Conservation (phyloP, 2,113 vertebrate species). For the Alethe diademata region DNA sequence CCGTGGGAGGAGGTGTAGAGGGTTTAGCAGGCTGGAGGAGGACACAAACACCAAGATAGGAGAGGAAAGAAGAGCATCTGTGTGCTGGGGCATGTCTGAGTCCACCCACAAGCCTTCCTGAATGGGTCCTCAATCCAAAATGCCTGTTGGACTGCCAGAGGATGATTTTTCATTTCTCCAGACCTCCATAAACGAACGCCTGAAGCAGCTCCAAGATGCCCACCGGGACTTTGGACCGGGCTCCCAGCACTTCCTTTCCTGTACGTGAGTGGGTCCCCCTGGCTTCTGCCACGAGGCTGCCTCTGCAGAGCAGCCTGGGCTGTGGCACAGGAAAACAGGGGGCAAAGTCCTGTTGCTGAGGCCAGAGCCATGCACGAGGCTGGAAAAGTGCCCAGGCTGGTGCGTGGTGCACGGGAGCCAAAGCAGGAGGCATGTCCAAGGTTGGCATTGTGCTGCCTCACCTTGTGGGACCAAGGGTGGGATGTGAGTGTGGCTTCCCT, state of each 20-base stretch:
- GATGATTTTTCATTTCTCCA: constrained; percentile 45
- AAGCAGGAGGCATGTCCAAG: neutral
- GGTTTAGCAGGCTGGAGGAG: neutral
- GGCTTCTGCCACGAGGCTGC: neutral
- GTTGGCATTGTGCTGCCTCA: neutral
- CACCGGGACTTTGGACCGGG: constrained; percentile 97
- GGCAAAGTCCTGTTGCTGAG: neutral
- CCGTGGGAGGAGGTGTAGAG: neutral
- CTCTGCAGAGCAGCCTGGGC: neutral
- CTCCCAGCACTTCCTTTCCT: constrained; percentile 97
- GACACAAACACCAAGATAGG: neutral
- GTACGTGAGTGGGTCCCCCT: constrained; percentile 73
- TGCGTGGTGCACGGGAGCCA: neutral
- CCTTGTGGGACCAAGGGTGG: neutral
- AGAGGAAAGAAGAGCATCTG: neutral
- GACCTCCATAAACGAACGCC: constrained; percentile 89
- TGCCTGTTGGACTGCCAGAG: neutral
- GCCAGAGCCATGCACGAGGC: fast-evolving
- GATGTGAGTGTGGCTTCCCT: neutral
- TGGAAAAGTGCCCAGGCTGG: neutral
- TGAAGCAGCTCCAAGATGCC: constrained; percentile 96
- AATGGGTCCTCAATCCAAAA: neutral
- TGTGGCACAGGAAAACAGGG: neutral
- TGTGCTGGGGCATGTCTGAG: neutral
- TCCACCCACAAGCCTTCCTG: neutral